Conservation (phyloP, 2,888 invertebrate species). For the Lasiommata megera region DNA sequence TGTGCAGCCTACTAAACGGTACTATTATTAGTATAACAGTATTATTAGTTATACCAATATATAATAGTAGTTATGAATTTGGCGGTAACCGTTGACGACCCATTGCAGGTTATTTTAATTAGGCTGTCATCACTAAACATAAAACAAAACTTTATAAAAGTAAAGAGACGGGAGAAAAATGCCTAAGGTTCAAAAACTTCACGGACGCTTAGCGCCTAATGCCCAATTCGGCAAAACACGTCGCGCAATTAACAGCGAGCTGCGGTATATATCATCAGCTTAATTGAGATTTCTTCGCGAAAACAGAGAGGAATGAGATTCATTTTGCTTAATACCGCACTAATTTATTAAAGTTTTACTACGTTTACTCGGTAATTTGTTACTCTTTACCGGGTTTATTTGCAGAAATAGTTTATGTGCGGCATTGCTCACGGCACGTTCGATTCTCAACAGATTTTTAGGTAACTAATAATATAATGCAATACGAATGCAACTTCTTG, state of each 20-base stretch:
- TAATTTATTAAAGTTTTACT: slow-evolving; percentile 29
- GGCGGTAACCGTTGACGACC: too few species aligned
- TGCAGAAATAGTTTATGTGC: not conserved
- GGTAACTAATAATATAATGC: too few species aligned
- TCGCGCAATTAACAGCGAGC: slow-evolving; percentile 23
- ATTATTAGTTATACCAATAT: too few species aligned
- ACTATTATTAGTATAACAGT: too few species aligned
- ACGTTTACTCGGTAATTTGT: slow-evolving; percentile 10
- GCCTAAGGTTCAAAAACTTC: slow-evolving; percentile 8
- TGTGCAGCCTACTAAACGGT: too few species aligned
- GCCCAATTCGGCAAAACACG: slow-evolving; percentile 11
- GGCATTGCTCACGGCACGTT: too few species aligned
- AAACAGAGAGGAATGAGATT: slow-evolving; percentile 30
- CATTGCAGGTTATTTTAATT: too few species aligned
- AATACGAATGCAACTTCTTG: too few species aligned
- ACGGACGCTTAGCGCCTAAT: not conserved
- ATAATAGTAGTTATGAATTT: too few species aligned
- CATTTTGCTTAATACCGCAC: slow-evolving; percentile 36
- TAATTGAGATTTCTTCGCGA: slow-evolving; percentile 38
- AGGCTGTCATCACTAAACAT: not conserved
- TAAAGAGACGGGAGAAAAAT: slow-evolving; percentile 1
- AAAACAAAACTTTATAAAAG: not conserved
- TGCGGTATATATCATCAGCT: slow-evolving; percentile 33
- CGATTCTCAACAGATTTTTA: too few species aligned
- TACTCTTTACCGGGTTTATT: too few species aligned